A percentile compares a stretch with the other conserved stretches of the same genome.
phyloP scores from a whole-genome alignment of 2,113 vertebrate genomes.

The Pardalotus punctatus region DNA sequence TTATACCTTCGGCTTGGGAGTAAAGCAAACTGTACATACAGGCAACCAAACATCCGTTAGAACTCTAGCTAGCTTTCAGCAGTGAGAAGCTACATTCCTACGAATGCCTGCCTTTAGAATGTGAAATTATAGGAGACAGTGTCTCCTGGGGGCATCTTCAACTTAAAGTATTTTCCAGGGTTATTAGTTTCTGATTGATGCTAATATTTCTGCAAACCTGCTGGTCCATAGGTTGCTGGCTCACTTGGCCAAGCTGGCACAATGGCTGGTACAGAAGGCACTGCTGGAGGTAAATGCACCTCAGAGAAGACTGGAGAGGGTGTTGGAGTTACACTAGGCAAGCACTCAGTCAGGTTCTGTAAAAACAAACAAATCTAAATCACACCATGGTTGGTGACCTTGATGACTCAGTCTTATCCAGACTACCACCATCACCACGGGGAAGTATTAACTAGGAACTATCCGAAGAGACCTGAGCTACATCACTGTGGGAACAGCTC shows the following conservation, averaged over 20 bases:
- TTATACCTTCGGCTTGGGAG: neutral
- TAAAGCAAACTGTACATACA: neutral
- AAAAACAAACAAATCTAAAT: neutral
- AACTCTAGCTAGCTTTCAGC: neutral
- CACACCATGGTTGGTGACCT: neutral
- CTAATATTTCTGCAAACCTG: slow-evolving; percentile 68
- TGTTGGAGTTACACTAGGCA: slow-evolving; percentile 58
- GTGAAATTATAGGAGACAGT: neutral
- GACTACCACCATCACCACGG: neutral
- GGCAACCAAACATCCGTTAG: neutral
- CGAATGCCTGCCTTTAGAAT: neutral
- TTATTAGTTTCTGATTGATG: neutral
- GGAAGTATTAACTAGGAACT: neutral
- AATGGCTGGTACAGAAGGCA: slow-evolving; percentile 81
- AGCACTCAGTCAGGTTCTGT: slow-evolving; percentile 67
- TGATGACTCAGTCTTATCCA: neutral
- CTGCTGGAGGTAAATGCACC: slow-evolving; percentile 77
- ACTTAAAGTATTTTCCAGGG: neutral
- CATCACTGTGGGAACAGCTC: neutral
- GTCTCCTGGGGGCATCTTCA: neutral
- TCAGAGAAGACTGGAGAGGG: slow-evolving; percentile 74
- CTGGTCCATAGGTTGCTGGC: slow-evolving; percentile 75
- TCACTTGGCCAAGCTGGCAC: slow-evolving; percentile 77
- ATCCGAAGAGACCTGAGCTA: neutral
- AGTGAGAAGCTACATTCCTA: neutral